A percentile compares a stretch with the other conserved stretches of the same genome.
Evolutionary conservation across 2,797 vertebrate genomes (phyloP).

Genomic region (Gadopsis bispinosus): DNA sequence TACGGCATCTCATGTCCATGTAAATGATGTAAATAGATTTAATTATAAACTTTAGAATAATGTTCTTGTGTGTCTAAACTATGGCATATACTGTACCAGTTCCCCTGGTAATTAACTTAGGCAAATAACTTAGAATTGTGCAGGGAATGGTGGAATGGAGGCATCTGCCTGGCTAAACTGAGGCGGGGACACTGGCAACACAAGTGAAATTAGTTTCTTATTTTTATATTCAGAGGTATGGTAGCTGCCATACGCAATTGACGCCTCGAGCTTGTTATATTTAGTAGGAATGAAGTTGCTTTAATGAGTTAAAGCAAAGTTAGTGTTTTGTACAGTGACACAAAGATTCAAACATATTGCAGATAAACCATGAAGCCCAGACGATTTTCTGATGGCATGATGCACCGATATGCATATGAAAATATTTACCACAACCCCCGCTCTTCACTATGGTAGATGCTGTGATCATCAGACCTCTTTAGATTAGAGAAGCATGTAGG

Average conservation of each 20-base stretch:
- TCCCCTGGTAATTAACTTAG: neutral
- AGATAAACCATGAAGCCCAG: conserved; percentile 1
- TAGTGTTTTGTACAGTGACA: neutral
- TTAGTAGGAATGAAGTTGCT: neutral
- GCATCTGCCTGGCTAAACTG: no score
- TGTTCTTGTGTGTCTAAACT: neutral
- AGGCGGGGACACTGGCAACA: no score
- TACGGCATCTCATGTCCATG: neutral
- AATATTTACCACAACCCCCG: neutral
- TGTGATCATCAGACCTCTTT: conserved; percentile 10
- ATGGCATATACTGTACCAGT: neutral
- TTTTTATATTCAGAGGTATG: no score
- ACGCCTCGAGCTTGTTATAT: no score
- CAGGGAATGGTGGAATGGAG: no score
- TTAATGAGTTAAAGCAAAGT: neutral
- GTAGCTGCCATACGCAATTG: no score
- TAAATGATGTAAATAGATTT: neutral
- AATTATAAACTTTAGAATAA: neutral
- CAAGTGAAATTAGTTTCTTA: no score
- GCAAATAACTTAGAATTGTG: neutral
- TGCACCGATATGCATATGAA: neutral
- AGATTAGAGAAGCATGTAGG: conserved; percentile 3
- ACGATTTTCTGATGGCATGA: neutral
- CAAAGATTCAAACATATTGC: conserved; percentile 2
- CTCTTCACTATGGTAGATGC: neutral